Base-by-base conservation (phyloP, 2,113 vertebrate genomes). In the Hymenochirus boettgeri region DNA sequence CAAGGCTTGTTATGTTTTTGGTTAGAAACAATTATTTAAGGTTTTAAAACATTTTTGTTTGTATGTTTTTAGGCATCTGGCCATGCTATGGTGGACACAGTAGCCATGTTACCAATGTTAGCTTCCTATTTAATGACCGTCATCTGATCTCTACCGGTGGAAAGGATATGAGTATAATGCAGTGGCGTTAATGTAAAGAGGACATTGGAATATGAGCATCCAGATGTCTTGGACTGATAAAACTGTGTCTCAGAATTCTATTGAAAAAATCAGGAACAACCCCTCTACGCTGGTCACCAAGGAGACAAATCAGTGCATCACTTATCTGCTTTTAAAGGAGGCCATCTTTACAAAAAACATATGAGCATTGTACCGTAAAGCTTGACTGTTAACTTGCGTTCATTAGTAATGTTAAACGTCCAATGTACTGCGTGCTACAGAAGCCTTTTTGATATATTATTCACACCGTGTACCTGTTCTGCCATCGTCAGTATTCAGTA, bases 131-230 rank as follows among this genome's bases (percentile, higher is more conserved):
- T 47, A 89, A 95, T 15, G 93, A 99, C 86, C 91, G 91, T 80
- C 92, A 89, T 77, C 88, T 99, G 79, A 89, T 99, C 83, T 99
- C 96, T 64, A 97, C 94, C 0, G 96, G 96, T 1, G 96, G 96
- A 76, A 99, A 99, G 74, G 96, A 99, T 74, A 97, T 92, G 51
- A 99, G 96, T 70, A 88, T 99, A 78, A 95, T 99, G 93, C 96
- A 99, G 85, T 99, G 96, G 96, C 86, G 92, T 73, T 97, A 69
- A 79, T 96, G 57, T 99, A 92, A 87, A 52, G 27, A 25, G 52
- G 57, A 33, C 35, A 23, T 6, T 18, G n/a, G 4, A 54, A 45
- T 55, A 35, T 22, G 17, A 23, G 23, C 9, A 57, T 31, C 13
- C 22, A 23, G n/a, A n/a, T n/a, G n/a, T n/a, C n/a, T n/a, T 24